These are phyloP conservation scores for Nannospalax galili DNA, from an alignment of 2,113 vertebrate genomes.

Conservation along the genomic window DNA sequence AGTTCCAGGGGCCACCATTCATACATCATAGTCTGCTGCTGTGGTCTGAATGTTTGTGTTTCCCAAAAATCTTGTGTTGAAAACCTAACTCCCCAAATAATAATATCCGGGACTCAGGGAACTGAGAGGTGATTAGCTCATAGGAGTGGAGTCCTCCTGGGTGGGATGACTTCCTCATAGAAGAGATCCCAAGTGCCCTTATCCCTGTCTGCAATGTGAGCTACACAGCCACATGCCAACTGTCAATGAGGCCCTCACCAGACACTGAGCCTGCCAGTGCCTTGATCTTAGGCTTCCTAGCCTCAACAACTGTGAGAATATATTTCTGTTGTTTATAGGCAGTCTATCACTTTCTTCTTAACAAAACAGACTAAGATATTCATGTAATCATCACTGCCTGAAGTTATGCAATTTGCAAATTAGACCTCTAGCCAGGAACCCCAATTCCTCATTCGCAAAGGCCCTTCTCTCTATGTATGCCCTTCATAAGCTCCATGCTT, in stretches of 20 bases:
- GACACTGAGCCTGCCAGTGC: too few relatives aligned
- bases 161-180: not conserved
- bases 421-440: not conserved
- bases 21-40: not conserved
- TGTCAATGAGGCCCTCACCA: not conserved
- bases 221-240: not conserved
- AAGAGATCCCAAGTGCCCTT: not conserved
- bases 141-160: not conserved
- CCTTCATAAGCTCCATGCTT: slow-evolving; percentile 14
- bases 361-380: not conserved
- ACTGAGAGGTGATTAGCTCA: not conserved
- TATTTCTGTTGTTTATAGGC: not conserved
- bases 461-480: not conserved
- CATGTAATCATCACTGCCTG: not conserved
- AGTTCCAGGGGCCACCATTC: not conserved
- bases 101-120: not conserved
- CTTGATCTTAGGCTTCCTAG: not conserved
- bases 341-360: not conserved
- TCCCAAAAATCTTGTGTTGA: not conserved
- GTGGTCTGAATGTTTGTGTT: not conserved
- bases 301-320: not conserved
- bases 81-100: not conserved
- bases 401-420: not conserved
- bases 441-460: not conserved
- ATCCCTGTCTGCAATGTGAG: not conserved